Conservation (phyloP, 2,113 vertebrate genomes). For the Mobula birostris region DNA sequence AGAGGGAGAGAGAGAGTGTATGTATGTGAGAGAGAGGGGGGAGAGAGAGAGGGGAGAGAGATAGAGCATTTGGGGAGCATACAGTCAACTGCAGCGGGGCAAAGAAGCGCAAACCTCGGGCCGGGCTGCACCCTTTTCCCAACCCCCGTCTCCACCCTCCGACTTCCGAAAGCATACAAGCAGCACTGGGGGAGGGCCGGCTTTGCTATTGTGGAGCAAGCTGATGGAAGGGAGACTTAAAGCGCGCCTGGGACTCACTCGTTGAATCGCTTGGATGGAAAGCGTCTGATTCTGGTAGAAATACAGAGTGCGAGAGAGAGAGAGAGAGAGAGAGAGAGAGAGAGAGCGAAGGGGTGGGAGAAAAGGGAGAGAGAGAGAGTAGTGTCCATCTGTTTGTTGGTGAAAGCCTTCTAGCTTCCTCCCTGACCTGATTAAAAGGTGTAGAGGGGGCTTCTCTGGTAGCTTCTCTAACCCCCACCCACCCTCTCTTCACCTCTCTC, state of each 20-base stretch:
- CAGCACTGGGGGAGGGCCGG: neutral
- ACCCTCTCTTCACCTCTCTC: too few species aligned
- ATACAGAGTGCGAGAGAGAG: neutral
- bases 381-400: neutral
- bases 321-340: neutral
- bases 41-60: constrained; percentile 43
- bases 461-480: neutral
- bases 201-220: neutral
- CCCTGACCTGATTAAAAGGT: neutral
- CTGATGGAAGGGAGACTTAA: neutral
- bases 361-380: neutral
- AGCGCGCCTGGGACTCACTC: constrained; percentile 35
- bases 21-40: constrained; percentile 42
- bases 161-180: neutral
- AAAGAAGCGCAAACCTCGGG: constrained; percentile 12
- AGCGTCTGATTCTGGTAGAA: neutral
- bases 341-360: neutral
- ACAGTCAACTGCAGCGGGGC: constrained; percentile 35
- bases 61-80: constrained; percentile 47
- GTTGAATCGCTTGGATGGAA: neutral
- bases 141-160: neutral
- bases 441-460: neutral
- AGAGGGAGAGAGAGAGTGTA: constrained; percentile 41
- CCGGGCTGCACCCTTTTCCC: neutral
- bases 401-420: neutral